Evolutionary conservation across 2,797 vertebrate species (phyloP), one percentile per base, ranked within the genome.

Genomic region (Intellagama lesueurii): DNA sequence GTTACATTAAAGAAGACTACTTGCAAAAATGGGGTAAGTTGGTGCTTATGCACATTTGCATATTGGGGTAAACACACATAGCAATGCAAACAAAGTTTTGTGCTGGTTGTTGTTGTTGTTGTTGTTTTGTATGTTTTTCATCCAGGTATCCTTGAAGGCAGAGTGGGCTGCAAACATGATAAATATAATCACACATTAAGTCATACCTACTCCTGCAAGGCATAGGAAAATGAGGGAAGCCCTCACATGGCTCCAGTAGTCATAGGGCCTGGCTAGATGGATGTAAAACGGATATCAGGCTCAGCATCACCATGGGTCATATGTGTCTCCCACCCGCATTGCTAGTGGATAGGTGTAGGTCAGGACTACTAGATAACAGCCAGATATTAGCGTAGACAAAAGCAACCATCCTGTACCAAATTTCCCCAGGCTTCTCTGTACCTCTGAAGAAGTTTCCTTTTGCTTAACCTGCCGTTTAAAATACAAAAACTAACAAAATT

Each of bases 341-440:
- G 28, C 30, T 32, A 40, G 60, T 28, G 35, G 22, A 32, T 49
- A 60, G 26, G 24, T 72, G 24, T 60, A 17, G 16, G 16, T 81
- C 9, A 24, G 70, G 26, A 17, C 16, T 26, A 7, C 32, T 81
- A 19, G 70, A 19, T 78, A 79, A 47, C 52, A 75, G 44, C 30
- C 24, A 84, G 78, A 77, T 40, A 49, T 84, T 80, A 87, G 49
- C 35, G 88, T 82, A 91, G 90, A 80, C 72, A 70, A 52, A 14
- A 75, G 30, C 19, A 75, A 7, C 44, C 52, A 69, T 9, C 14
- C 12, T 77, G 44, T 52, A 52, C n/a, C 60, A 52, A 16, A 69
- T 77, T 69, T 78, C 77, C 4, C 44, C 28, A 28, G 56, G n/a
- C 35, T 66, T 1, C 26, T 89, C 47, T 28, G 4, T 19, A 35